Percentiles rank a stretch among this genome's conserved stretches.
Evolutionary conservation across 2,888 invertebrate species (phyloP).

Genomic region (Idaea dimidiata): DNA sequence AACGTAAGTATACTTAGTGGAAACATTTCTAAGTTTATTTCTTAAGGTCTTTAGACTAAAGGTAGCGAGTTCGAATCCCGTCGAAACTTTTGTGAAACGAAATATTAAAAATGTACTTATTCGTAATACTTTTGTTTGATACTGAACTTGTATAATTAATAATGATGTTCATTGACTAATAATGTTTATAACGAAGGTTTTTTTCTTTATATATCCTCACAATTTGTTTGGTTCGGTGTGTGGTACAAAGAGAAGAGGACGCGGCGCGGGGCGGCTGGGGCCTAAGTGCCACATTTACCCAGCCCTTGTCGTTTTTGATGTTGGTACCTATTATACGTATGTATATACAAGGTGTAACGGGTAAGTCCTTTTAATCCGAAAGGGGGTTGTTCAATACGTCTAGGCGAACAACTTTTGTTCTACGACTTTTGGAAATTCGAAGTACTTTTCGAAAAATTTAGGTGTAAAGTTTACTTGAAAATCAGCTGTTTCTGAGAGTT

Average conservation of each 20-base stretch:
- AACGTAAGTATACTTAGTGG: neutral
- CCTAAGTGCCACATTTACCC: no score
- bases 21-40: conserved; percentile 7
- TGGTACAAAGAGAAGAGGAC: conserved; percentile 6
- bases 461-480: no score
- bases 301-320: no score
- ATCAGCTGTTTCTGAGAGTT: no score
- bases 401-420: no score
- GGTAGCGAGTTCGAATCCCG: neutral
- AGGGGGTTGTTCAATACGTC: no score
- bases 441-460: no score
- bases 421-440: no score
- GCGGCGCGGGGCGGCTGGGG: conserved; percentile 7
- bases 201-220: conserved; percentile 32
- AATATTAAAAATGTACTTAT: neutral
- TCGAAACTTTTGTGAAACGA: neutral
- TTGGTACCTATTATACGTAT: no score
- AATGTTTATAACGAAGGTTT: conserved; percentile 12
- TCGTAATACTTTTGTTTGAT: neutral
- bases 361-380: no score
- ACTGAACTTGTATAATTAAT: neutral
- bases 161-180: neutral
- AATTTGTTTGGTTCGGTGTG: conserved; percentile 20
- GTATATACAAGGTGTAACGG: no score
- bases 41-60: neutral